Percentiles rank a stretch among this genome's conserved stretches.
These are phyloP conservation scores for Drosophila chauvacae DNA, from an alignment of 1,140 invertebrate genomes.

Conservation along the genomic window DNA sequence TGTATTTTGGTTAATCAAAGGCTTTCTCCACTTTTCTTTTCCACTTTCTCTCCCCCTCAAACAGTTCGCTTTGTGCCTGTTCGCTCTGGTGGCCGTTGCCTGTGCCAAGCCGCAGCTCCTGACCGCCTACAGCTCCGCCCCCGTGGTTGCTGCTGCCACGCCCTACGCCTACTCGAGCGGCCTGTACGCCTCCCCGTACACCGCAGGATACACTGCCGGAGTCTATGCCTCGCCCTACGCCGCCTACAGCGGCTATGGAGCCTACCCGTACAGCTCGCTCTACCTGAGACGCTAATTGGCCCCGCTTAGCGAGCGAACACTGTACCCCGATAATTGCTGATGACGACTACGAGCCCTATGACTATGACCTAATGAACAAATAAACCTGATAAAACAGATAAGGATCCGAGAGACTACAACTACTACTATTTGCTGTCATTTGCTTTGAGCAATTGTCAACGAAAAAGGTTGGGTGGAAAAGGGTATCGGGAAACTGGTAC, in stretches of 20 bases:
- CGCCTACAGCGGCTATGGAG: conserved; percentile 53
- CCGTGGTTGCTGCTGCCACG: conserved; percentile 64
- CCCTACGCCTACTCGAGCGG: conserved; percentile 70
- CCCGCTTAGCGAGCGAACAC: conserved; percentile 11
- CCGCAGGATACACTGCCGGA: conserved; percentile 65
- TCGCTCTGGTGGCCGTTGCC: conserved; percentile 73
- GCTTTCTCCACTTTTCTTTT: background rate
- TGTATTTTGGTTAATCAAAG: conserved; percentile 2
- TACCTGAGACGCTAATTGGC: conserved; percentile 60
- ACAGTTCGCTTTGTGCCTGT: conserved; percentile 74
- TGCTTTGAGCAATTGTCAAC: conserved; percentile 43
- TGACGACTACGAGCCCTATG: conserved; percentile 37
- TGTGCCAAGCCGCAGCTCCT: conserved; percentile 75
- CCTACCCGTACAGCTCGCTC: conserved; percentile 71
- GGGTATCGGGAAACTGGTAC: background rate
- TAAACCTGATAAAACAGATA: conserved; percentile 46
- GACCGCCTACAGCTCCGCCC: conserved; percentile 62
- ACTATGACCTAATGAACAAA: conserved; percentile 54
- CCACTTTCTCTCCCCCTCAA: background rate
- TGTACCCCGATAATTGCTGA: conserved; percentile 30
- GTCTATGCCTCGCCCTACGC: conserved; percentile 68
- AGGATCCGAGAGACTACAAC: conserved; percentile 31
- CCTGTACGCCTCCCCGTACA: conserved; percentile 64
- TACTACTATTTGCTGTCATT: conserved; percentile 45
- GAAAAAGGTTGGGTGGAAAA: conserved; percentile 1